Conservation (phyloP, 2,888 invertebrate species). For the Lithophane ornitopus region DNA sequence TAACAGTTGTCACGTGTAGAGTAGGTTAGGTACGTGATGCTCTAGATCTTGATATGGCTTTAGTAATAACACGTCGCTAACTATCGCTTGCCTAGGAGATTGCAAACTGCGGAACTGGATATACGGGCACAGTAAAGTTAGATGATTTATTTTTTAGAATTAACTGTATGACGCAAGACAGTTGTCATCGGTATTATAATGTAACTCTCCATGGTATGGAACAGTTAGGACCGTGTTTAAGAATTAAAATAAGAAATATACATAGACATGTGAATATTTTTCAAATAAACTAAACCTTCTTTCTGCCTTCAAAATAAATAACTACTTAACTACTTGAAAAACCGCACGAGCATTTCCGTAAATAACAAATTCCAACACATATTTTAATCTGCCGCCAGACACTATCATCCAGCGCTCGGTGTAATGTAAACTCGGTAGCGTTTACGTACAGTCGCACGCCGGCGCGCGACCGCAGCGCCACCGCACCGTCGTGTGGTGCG, state of each 20-base stretch:
- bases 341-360: neutral
- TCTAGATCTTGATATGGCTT: slow-evolving; percentile 39
- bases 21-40: slow-evolving; percentile 16
- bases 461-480: slow-evolving; percentile 45
- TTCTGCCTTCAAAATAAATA: neutral
- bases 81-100: slow-evolving; percentile 32
- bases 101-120: slow-evolving; percentile 26
- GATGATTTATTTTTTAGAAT: neutral
- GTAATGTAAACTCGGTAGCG: slow-evolving; percentile 21
- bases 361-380: neutral
- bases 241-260: neutral
- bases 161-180: neutral
- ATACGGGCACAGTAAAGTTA: neutral
- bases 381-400: slow-evolving; percentile 27
- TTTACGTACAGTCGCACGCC: slow-evolving; percentile 16
- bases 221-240: neutral
- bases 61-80: slow-evolving; percentile 42
- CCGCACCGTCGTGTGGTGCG: slow-evolving; percentile 29
- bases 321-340: slow-evolving; percentile 2
- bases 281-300: neutral
- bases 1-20: slow-evolving; percentile 38
- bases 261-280: neutral
- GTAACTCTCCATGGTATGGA: neutral
- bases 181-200: neutral
- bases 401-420: slow-evolving; percentile 1